Evolutionary conservation across 2,797 vertebrate genomes (phyloP).

Genomic region (Crocodylus rhombifer): DNA sequence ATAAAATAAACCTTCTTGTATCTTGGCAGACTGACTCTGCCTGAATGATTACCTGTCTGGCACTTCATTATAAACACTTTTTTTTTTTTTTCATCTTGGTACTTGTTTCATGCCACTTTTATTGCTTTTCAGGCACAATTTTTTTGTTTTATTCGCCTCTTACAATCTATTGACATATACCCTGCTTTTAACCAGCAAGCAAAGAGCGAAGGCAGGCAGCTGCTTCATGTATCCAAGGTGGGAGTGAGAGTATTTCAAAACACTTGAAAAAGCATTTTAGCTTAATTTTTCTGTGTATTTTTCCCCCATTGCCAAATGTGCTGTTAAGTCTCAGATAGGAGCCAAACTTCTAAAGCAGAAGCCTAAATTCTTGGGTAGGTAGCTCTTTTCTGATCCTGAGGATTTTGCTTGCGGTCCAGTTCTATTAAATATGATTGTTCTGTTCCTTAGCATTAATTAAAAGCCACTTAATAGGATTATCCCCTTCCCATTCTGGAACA

Average conservation of each 20-base stretch:
- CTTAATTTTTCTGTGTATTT: slow-evolving; percentile 18
- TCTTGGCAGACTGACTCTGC: not conserved
- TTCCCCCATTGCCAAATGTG: not conserved
- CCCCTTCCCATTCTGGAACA: not conserved
- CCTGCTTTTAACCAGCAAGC: slow-evolving; percentile 23
- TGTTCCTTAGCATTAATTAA: slow-evolving; percentile 40
- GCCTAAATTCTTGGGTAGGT: not conserved
- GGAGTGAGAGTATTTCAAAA: slow-evolving; percentile 16
- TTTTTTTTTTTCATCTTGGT: slow-evolving; percentile 6
- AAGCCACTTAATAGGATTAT: slow-evolving; percentile 45
- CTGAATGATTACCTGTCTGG: slow-evolving; percentile 56
- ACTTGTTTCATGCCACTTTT: slow-evolving; percentile 50
- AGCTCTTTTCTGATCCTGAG: not conserved
- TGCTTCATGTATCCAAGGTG: slow-evolving; percentile 6
- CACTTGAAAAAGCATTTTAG: slow-evolving; percentile 42
- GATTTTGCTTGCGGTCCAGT: not conserved
- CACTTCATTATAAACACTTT: slow-evolving; percentile 61
- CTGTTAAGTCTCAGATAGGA: not conserved
- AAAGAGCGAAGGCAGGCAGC: not conserved
- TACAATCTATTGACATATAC: slow-evolving; percentile 35
- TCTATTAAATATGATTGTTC: not conserved
- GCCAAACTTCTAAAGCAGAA: not conserved
- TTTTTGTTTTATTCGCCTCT: slow-evolving; percentile 59
- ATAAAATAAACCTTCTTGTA: slow-evolving; percentile 17
- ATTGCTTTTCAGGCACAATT: slow-evolving; percentile 45